Base-by-base conservation (phyloP, 2,888 invertebrate species). In the Ctena decussata region DNA sequence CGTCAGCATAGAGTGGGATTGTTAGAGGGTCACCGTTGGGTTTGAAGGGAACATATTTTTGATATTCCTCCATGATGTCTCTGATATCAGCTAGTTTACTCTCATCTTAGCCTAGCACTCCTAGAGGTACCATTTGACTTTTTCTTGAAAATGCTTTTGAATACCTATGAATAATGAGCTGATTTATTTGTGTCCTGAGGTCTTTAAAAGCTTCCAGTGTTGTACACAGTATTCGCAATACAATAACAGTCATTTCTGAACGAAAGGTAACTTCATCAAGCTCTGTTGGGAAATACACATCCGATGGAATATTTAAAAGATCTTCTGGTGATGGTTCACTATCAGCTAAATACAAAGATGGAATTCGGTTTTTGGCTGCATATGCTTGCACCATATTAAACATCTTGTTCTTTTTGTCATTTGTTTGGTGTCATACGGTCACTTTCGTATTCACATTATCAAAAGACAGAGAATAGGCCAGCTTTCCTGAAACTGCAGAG, bases 91-190 rank as follows among this genome's bases (percentile, higher is more conserved):
- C 60, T 6, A 83, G 35, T 46, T 79, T 85, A 35, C 79, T 80
- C 76, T 90, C 88, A 82, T 90, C 89, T 60, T 87, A 83, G 73
- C 86, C 77, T 11, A 90, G n/a, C 12, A 90, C 85, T 41, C 86
- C 88, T 24, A 88, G 60, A 8, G 86, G 86, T 27, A 88, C 60
- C 60, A 65, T 41, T 24, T 35, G 27, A 65, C 77, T 65, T 65
- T 74, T 74, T 27, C 18, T 21, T 30, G 74, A 30, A 49, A 49
- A 74, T 30, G 46, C 49, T 27, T 49, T 44, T 32, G 74, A 74
- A 35, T 74, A 74, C 11, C 30, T 44, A 30, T 74, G 74, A 21
- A 15, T 32, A 15, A 74, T 74, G 74, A 49, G 74, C 30, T 35
- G n/a, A 35, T 27, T 74, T 15, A 74, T 35, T n/a, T 74, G 41